A percentile compares a stretch with the other conserved stretches of the same genome.
Conservation (phyloP, 1,140 invertebrate species). For the Nomia melanderi region DNA sequence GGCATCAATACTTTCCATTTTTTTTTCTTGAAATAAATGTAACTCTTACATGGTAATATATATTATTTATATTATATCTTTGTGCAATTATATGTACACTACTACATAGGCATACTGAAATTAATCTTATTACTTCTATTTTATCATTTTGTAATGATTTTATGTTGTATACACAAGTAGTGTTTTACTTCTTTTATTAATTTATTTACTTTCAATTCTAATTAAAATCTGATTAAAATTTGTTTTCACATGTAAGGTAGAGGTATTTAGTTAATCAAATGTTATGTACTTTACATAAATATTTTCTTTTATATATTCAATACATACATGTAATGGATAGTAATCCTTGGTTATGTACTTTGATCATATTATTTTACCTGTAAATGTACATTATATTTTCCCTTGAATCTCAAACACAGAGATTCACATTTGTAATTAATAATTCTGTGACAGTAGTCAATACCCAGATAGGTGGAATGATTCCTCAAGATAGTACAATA, state of each 20-base stretch:
- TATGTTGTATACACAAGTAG: neutral
- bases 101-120: neutral
- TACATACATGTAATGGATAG: constrained; percentile 4
- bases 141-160: neutral
- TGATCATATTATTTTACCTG: constrained; percentile 33
- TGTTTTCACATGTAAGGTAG: constrained; percentile 3
- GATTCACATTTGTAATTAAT: neutral
- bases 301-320: constrained; percentile 26
- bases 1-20: neutral
- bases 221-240: neutral
- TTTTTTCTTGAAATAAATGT: constrained; percentile 9
- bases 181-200: constrained; percentile 1
- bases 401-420: neutral
- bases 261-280: constrained; percentile 8
- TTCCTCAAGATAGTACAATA: constrained; percentile 29
- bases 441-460: constrained; percentile 25
- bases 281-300: constrained; percentile 16
- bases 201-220: constrained; percentile 2
- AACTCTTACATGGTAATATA: constrained; percentile 1
- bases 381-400: constrained; percentile 37
- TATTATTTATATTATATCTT: constrained; percentile 7
- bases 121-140: constrained; percentile 3
- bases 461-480: constrained; percentile 39
- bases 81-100: constrained; percentile 12
- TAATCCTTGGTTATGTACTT: constrained; percentile 8